These are phyloP conservation scores for Gorsachius goisagi DNA, from an alignment of 2,113 vertebrate species.

Conservation along the genomic window DNA sequence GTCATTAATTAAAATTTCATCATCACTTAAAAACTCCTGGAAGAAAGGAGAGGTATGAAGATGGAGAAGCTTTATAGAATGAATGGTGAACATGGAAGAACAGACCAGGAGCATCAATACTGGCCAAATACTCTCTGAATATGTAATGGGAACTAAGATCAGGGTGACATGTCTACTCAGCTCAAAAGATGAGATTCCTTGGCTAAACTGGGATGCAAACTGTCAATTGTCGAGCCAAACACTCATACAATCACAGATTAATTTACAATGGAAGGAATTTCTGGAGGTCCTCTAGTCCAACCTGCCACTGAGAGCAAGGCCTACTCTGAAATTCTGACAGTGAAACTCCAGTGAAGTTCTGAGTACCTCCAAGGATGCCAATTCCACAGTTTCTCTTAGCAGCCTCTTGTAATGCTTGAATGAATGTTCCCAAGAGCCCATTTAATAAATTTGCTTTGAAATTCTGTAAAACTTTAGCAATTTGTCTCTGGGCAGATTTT, in stretches of 20 bases:
- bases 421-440: background rate
- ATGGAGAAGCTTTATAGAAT: background rate
- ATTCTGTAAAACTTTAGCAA: background rate
- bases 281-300: background rate
- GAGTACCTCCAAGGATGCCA: background rate
- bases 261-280: background rate
- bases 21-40: background rate
- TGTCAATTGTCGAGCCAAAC: background rate
- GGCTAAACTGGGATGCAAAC: background rate
- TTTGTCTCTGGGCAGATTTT: background rate
- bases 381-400: background rate
- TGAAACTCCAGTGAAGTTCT: background rate
- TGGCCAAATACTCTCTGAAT: background rate
- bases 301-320: rapidly evolving
- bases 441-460: background rate
- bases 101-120: background rate
- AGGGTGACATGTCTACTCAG: background rate
- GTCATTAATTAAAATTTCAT: background rate
- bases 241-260: background rate
- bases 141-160: background rate
- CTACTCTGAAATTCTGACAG: background rate
- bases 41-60: background rate
- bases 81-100: background rate
- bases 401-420: background rate
- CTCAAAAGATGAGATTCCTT: background rate